Percentiles rank a stretch among this genome's conserved stretches.
These are phyloP conservation scores for Peromyscus attwateri DNA, from an alignment of 2,797 vertebrate genomes.

Conservation along the genomic window DNA sequence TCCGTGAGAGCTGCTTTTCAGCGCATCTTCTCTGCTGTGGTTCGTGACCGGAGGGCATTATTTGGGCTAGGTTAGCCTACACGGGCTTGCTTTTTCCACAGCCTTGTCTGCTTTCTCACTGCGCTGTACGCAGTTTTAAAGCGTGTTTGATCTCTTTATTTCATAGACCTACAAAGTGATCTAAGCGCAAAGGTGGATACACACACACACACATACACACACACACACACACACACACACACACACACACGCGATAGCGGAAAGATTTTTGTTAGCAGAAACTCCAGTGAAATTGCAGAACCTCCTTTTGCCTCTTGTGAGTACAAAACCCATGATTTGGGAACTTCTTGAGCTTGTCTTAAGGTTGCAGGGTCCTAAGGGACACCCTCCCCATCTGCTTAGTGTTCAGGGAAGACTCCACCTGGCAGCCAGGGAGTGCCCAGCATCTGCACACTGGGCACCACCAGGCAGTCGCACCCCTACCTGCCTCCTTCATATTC, in stretches of 20 bases:
- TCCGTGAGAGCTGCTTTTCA: background rate
- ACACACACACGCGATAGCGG: background rate
- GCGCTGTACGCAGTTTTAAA: conserved; percentile 27
- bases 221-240: background rate
- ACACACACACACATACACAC: background rate
- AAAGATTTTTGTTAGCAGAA: background rate
- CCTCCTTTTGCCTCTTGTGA: background rate
- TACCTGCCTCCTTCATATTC: background rate
- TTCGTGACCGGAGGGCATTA: background rate
- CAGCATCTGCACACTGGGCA: background rate
- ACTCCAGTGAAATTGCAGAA: background rate
- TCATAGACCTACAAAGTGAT: background rate
- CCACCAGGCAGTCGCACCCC: background rate
- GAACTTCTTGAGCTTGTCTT: background rate
- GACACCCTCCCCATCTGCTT: background rate
- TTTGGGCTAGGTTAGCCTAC: background rate
- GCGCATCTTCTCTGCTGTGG: conserved; percentile 9
- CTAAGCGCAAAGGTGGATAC: background rate
- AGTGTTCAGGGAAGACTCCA: background rate
- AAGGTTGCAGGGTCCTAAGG: background rate
- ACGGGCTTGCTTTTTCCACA: conserved; percentile 17
- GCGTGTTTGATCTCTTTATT: conserved; percentile 28
- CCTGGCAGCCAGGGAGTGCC: background rate
- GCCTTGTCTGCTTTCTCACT: conserved; percentile 31
- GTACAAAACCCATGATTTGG: background rate